Conservation (phyloP, 2,888 invertebrate genomes). For the Caenorhabditis afra region DNA sequence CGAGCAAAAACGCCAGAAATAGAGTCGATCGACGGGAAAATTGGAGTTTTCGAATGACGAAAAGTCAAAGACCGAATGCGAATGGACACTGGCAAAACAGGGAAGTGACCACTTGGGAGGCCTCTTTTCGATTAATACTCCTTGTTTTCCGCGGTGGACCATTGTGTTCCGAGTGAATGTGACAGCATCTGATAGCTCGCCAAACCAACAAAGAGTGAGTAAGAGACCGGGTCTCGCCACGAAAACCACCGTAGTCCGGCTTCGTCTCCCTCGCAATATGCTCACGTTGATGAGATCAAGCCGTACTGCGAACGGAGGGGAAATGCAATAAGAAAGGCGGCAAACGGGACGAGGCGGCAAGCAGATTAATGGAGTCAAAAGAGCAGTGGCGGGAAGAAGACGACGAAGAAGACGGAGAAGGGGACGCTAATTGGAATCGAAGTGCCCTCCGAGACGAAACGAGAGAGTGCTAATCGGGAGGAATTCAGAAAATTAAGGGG, state of each 20-base stretch:
- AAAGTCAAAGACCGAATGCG: no score
- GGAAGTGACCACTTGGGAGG: slow-evolving; percentile 1
- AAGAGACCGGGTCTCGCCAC: not conserved
- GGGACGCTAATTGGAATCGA: slow-evolving; percentile 41
- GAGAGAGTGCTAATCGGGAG: slow-evolving; percentile 25
- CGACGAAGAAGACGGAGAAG: not conserved
- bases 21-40: no score
- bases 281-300: not conserved
- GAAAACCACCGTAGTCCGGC: not conserved
- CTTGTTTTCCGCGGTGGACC: not conserved
- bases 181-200: not conserved
- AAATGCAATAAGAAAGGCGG: slow-evolving; percentile 18
- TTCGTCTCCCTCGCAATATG: no score
- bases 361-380: slow-evolving; percentile 38
- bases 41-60: no score
- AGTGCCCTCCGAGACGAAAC: slow-evolving; percentile 7
- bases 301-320: not conserved
- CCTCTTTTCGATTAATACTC: not conserved
- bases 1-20: no score
- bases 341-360: slow-evolving; percentile 4
- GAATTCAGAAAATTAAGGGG: slow-evolving; percentile 28
- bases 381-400: no score
- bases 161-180: not conserved
- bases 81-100: not conserved
- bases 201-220: not conserved